A percentile compares a stretch with the other conserved stretches of the same genome.
Evolutionary conservation across 2,797 vertebrate species (phyloP).

Genomic region (Arrhamphus sclerolepis): DNA sequence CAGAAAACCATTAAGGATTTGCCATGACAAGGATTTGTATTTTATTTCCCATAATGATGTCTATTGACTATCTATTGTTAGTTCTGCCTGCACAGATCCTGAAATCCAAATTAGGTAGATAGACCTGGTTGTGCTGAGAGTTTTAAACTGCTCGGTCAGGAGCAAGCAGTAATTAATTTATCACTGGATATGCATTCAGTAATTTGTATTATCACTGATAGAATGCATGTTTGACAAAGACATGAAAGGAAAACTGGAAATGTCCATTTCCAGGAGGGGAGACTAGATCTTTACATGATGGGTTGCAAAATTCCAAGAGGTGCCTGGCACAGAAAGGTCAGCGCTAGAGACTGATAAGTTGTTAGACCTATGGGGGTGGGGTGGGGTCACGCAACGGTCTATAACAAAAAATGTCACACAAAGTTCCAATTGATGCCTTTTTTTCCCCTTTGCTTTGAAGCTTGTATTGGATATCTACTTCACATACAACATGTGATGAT

Average conservation of each 20-base stretch:
- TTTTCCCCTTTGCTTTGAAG: slow-evolving; percentile 28
- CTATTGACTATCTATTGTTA: not conserved
- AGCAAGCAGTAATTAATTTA: not conserved
- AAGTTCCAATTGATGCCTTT: slow-evolving; percentile 10
- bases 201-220: not conserved
- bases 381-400: slow-evolving; percentile 7
- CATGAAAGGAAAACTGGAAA: slow-evolving; percentile 5
- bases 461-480: slow-evolving; percentile 7
- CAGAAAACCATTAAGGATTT: slow-evolving; percentile 15
- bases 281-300: not conserved
- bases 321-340: slow-evolving; percentile 38
- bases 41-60: too few relatives aligned
- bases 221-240: not conserved
- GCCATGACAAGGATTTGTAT: too few relatives aligned
- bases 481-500: not conserved
- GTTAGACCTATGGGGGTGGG: slow-evolving; percentile 14
- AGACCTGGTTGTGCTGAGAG: not conserved
- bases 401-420: slow-evolving; percentile 36
- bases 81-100: too few relatives aligned
- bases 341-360: slow-evolving; percentile 22
- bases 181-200: not conserved
- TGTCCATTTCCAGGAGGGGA: not conserved
- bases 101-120: not conserved
- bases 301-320: slow-evolving; percentile 13
- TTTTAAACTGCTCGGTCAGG: too few relatives aligned